A percentile compares a stretch with the other conserved stretches of the same genome.
Conservation (phyloP, 2,888 invertebrate genomes). For the Drosophila maculinotata region DNA sequence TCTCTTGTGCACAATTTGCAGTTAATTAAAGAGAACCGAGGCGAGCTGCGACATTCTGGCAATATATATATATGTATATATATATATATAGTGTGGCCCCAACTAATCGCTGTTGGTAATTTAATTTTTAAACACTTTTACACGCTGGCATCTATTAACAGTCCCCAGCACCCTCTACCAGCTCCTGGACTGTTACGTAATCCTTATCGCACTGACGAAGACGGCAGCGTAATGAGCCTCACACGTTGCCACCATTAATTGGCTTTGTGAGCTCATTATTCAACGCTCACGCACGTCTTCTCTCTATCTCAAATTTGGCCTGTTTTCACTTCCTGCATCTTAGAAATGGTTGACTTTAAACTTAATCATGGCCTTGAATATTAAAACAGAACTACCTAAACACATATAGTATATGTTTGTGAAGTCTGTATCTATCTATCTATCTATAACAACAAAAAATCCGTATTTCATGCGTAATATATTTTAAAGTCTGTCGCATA, state of each 20-base stretch:
- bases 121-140: conserved; percentile 42
- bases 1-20: conserved; percentile 47
- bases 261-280: conserved; percentile 48
- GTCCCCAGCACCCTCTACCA: conserved; percentile 1
- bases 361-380: too few relatives aligned
- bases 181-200: conserved; percentile 50
- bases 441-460: too few relatives aligned
- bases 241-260: conserved; percentile 59
- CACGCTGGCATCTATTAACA: neutral
- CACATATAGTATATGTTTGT: too few relatives aligned
- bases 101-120: conserved; percentile 29
- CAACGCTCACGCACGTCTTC: neutral
- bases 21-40: conserved; percentile 40
- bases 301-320: neutral
- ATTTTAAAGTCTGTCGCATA: too few relatives aligned
- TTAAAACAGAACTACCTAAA: too few relatives aligned
- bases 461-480: too few relatives aligned
- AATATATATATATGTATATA: too few relatives aligned
- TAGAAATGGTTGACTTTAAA: too few relatives aligned
- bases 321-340: conserved; percentile 11
- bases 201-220: conserved; percentile 49
- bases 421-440: too few relatives aligned
- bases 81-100: too few relatives aligned
- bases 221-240: conserved; percentile 61
- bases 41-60: neutral